Base-by-base conservation (phyloP, 2,113 vertebrate species). In the Lycocorax pyrrhopterus region DNA sequence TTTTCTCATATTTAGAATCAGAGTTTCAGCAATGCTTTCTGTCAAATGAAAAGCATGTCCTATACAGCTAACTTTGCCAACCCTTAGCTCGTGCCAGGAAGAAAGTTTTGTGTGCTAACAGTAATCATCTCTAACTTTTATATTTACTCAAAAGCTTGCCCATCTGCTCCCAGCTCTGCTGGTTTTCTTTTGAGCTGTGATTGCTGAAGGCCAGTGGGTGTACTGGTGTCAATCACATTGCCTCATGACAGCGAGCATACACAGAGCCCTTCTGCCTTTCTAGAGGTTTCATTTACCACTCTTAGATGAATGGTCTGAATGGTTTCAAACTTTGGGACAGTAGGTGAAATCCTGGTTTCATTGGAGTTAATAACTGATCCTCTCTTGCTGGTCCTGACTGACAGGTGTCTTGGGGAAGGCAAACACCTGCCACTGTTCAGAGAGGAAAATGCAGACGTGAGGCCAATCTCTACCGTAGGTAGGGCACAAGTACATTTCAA, bases 181-280 rank as follows among this genome's bases (percentile, higher is more conserved):
- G 80, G 18, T 58, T 71, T 53, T 37, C 13, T 53, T 96, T 67
- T 63, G 89, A 84, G 75, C 32, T 85, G 75, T 41, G 26, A 53
- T 35, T 89, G 75, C 71, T 87, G 79, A 75, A 76, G 88, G 72
- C 85, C 60, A n/a, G 64, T 91, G 95, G 92, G 85, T 87, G 81
- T 52, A 78, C 32, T 82, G 35, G 21, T 87, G 84, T 79, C 82
- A 93, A 19, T 90, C 87, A 91, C 13, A n/a, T 2, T 0, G 3
- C 60, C 56, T 47, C 27, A 37, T 71, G 87, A 74, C 76, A 58
- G 62, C 22, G 25, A 67, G 53, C 25, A 49, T 5, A 11, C 12
- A 20, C 41, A 87, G 49, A 77, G 12, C 32, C 62, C 58, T 78
- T 62, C 69, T 82, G 43, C 44, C 60, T 69, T 69, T 16, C 68